These are phyloP conservation scores for Ophion costatus DNA, from an alignment of 2,888 invertebrate species.

Conservation along the genomic window DNA sequence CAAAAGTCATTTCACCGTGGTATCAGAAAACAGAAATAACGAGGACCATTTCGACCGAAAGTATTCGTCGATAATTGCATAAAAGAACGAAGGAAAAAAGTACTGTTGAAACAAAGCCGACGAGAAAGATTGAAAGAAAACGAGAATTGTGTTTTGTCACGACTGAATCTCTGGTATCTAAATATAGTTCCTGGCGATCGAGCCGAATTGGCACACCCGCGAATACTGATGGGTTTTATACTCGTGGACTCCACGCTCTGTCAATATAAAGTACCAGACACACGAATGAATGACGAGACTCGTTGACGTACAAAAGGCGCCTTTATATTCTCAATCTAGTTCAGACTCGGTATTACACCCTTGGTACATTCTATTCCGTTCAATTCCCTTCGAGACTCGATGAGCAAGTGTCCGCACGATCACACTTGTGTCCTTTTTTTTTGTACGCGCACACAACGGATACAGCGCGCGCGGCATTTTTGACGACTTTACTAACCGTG, in stretches of 20 bases:
- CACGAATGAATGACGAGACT: conserved; percentile 52
- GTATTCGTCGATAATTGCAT: background rate
- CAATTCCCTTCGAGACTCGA: conserved; percentile 35
- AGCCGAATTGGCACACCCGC: conserved; percentile 45
- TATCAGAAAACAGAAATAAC: background rate
- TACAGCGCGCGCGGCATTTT: conserved; percentile 6
- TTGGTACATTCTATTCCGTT: conserved; percentile 32
- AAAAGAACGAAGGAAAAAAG: background rate
- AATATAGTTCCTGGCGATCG: conserved; percentile 48
- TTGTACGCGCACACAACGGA: background rate
- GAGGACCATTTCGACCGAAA: background rate
- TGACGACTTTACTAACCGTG: background rate
- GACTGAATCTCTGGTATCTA: conserved; percentile 36
- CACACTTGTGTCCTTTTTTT: conserved; percentile 14
- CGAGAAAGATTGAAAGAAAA: conserved; percentile 41
- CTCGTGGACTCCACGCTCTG: conserved; percentile 49
- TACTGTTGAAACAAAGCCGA: background rate
- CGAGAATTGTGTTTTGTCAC: conserved; percentile 32
- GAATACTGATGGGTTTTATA: conserved; percentile 40
- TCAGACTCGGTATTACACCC: conserved; percentile 45
- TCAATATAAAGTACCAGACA: conserved; percentile 56
- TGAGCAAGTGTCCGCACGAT: conserved; percentile 20
- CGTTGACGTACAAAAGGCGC: conserved; percentile 61
- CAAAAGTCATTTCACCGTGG: background rate
- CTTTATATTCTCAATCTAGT: conserved; percentile 66